These are phyloP conservation scores for Mohoua ochrocephala DNA, from an alignment of 2,113 vertebrate species.

Conservation along the genomic window DNA sequence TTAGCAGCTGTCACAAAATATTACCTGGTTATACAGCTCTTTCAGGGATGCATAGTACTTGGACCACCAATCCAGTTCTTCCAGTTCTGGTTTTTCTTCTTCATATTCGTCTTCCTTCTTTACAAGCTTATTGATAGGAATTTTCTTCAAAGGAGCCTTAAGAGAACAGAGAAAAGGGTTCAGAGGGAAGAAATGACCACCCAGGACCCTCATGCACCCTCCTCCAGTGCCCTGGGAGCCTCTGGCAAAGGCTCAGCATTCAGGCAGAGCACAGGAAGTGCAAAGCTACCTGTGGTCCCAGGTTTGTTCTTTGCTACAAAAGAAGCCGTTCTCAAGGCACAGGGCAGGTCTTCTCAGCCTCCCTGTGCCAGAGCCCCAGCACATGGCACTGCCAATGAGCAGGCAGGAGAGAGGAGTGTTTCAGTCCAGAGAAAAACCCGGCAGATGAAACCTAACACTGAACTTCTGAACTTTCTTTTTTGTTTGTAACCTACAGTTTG, in stretches of 20 bases:
- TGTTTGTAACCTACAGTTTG: neutral
- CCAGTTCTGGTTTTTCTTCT: slow-evolving; percentile 83
- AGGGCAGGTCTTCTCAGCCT: neutral
- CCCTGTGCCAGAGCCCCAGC: neutral
- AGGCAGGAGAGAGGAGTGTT: neutral
- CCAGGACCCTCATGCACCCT: neutral
- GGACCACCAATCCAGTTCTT: slow-evolving; percentile 96
- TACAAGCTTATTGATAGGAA: slow-evolving; percentile 39
- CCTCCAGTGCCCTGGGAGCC: neutral
- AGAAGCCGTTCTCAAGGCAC: neutral
- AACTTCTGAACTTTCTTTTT: neutral
- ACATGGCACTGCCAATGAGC: accelerated
- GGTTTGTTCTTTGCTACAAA: neutral
- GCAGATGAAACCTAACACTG: neutral
- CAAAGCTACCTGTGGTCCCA: neutral
- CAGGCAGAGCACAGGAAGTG: neutral
- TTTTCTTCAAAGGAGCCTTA: slow-evolving; percentile 78
- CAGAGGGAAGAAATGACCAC: neutral
- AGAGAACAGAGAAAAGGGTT: neutral
- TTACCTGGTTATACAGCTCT: slow-evolving; percentile 81
- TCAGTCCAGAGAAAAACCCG: neutral
- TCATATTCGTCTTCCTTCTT: slow-evolving; percentile 75
- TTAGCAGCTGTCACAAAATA: neutral
- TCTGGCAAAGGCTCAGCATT: neutral
- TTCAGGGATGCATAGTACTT: slow-evolving; percentile 89